A percentile compares a stretch with the other conserved stretches of the same genome.
These are phyloP conservation scores for Tachina fera DNA, from an alignment of 2,888 invertebrate species.

Conservation along the genomic window DNA sequence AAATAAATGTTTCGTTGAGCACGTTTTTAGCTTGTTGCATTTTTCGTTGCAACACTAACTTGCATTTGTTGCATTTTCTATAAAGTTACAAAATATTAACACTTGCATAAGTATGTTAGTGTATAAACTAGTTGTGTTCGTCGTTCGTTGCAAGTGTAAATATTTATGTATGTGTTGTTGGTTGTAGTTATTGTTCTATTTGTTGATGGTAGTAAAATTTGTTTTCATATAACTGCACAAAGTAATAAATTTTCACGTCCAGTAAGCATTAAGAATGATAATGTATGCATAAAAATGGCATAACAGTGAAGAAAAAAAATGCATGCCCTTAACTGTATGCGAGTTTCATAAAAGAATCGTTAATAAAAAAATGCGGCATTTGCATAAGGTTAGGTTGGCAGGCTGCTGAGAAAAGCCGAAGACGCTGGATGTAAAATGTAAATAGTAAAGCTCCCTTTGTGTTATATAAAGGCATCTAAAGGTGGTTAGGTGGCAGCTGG, in stretches of 20 bases:
- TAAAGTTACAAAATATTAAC: constrained; percentile 22
- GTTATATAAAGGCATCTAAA: too few relatives aligned
- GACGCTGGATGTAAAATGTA: too few relatives aligned
- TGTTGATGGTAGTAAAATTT: constrained; percentile 55
- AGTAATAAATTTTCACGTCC: constrained; percentile 61
- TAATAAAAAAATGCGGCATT: too few relatives aligned
- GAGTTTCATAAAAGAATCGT: too few relatives aligned
- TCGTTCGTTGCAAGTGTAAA: constrained; percentile 6
- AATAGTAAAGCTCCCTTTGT: too few relatives aligned
- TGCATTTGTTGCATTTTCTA: constrained; percentile 46
- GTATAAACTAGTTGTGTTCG: constrained; percentile 10
- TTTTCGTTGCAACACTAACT: constrained; percentile 47
- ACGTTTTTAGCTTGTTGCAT: constrained; percentile 68
- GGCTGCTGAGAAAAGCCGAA: too few relatives aligned
- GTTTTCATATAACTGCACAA: constrained; percentile 42
- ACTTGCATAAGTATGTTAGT: constrained; percentile 8
- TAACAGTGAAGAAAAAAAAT: neutral
- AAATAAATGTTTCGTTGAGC: constrained; percentile 48
- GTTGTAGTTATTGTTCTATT: neutral
- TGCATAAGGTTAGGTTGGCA: too few relatives aligned
- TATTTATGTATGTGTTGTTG: neutral
- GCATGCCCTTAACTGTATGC: too few relatives aligned
- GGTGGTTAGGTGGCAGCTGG: too few relatives aligned
- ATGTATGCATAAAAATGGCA: neutral
- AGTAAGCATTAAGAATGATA: constrained; percentile 2